Evolutionary conservation across 2,113 vertebrate species (phyloP).

Genomic region (Noctilio leporinus): DNA sequence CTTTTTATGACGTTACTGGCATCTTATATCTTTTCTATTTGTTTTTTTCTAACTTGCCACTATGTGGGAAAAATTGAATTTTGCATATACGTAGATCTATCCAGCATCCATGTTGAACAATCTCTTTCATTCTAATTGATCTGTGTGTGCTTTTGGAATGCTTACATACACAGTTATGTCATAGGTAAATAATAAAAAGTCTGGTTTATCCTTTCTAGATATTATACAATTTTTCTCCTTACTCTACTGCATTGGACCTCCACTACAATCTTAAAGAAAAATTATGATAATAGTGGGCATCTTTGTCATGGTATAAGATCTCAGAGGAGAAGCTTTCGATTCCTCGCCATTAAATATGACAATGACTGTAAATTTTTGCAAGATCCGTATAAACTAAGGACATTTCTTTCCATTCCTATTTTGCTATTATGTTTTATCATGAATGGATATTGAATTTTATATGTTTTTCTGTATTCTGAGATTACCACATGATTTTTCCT

Average conservation of each 20-base stretch:
- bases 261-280: neutral
- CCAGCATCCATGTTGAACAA: neutral
- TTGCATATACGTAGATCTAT: neutral
- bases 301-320: neutral
- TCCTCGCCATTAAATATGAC: neutral
- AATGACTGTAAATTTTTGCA: neutral
- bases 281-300: neutral
- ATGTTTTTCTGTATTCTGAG: neutral
- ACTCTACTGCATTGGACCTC: neutral
- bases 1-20: neutral
- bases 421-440: neutral
- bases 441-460: neutral
- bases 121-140: neutral
- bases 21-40: neutral
- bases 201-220: neutral
- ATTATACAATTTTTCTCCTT: neutral
- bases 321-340: neutral
- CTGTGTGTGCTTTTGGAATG: neutral
- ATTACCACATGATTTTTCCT: neutral
- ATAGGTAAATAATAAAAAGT: slow-evolving; percentile 4
- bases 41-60: neutral
- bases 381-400: neutral
- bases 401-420: neutral
- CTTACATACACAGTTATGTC: neutral
- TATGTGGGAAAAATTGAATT: neutral